Base-by-base conservation (phyloP, 1,140 invertebrate species). In the Ptiloglossa arizonensis region DNA sequence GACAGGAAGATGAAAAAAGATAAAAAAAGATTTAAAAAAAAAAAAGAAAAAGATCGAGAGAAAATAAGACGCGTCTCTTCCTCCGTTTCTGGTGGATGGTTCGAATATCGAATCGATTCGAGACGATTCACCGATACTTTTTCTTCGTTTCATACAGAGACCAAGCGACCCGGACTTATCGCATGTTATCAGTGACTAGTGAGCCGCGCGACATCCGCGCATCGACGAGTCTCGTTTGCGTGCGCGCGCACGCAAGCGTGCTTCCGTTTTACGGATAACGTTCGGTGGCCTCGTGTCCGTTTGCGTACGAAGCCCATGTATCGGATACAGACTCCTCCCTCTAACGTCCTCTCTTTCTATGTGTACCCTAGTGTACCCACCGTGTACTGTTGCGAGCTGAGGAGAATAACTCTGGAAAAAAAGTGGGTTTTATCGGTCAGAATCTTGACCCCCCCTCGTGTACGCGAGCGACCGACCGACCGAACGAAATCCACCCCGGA, bases 101-200 rank as follows among this genome's bases (percentile, higher is more conserved):
- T 32, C 22, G 15, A 38, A 17, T 27, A 59, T 29, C 38, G n/a
- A 19, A 15, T n/a, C n/a, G 27, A 44, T 22, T n/a, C 52, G 15
- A 29, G 27, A 48, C 66, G 44, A 22, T 24, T 27, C 54, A 22
- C 60, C 15, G 59, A 41, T 41, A 41, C 54, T 75, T 78, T 83
- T 67, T 73, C 68, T 41, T 83, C 56, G 81, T 86, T 83, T 83
- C 80, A 81, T 79, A 79, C 48, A 81, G 69, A 24, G 69, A 24
- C 54, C 44, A 38, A 27, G 38, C 41, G 38, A 46, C 67, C 24
- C 63, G 29, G 11, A 46, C 32, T 24, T 54, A 71, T 41, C 67
- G 60, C 67, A 50, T 63, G 63, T 79, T 78, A 72, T 78, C 80
- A 59, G 62, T 27, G 73, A 54, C 32, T 63, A 69, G 54, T 54